Evolutionary conservation across 1,140 invertebrate genomes (phyloP).

Genomic region (Drosophila ohnishii): DNA sequence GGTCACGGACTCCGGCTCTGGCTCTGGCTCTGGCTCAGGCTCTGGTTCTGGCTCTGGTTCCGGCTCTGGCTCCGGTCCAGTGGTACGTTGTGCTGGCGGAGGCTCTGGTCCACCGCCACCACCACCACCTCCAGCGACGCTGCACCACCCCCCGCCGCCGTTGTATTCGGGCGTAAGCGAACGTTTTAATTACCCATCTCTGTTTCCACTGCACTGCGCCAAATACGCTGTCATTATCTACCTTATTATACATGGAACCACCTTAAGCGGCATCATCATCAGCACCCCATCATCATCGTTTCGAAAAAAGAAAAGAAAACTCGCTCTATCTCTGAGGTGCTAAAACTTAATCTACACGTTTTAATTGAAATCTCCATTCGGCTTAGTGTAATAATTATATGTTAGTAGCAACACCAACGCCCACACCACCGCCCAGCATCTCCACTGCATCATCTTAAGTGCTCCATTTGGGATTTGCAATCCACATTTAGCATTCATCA

Average conservation of each 20-base stretch:
- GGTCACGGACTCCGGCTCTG: slow-evolving; percentile 4
- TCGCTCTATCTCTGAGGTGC: background rate
- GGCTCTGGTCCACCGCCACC: slow-evolving; percentile 29
- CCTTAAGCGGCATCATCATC: slow-evolving; percentile 3
- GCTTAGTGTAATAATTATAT: slow-evolving; percentile 16
- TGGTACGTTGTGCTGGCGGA: slow-evolving; percentile 30
- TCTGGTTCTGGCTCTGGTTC: background rate
- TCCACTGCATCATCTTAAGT: slow-evolving; percentile 1
- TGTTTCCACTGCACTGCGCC: slow-evolving; percentile 24
- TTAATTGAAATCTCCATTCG: slow-evolving; percentile 16
- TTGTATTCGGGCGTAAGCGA: slow-evolving; percentile 81
- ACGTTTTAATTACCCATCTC: slow-evolving; percentile 47
- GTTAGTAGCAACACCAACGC: slow-evolving; percentile 9
- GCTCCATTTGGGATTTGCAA: slow-evolving; percentile 6
- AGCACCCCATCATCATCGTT: slow-evolving; percentile 24
- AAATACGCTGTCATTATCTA: slow-evolving; percentile 29
- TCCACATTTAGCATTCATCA: background rate
- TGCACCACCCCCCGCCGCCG: slow-evolving; percentile 66
- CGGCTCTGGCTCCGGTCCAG: slow-evolving; percentile 17
- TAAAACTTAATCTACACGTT: slow-evolving; percentile 8
- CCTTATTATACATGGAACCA: slow-evolving; percentile 20
- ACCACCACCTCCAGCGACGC: slow-evolving; percentile 47
- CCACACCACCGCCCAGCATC: slow-evolving; percentile 4
- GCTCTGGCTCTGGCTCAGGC: background rate
- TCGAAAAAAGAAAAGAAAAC: slow-evolving; percentile 6